Percentiles rank a stretch among this genome's conserved stretches.
Evolutionary conservation across 2,113 vertebrate species (phyloP).

Genomic region (Dendrocopos noguchii): DNA sequence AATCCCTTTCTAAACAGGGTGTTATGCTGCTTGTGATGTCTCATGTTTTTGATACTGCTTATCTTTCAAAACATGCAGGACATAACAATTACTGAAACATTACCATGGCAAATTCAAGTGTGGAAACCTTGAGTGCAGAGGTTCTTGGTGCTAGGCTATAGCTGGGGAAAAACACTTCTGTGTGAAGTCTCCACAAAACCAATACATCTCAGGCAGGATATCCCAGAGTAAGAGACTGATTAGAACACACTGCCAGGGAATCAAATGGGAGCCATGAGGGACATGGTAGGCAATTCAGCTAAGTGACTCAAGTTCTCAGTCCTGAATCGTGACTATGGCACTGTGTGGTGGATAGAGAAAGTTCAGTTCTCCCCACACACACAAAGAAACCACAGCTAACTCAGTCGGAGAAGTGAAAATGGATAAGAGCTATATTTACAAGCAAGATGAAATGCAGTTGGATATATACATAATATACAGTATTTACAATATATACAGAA

Average conservation of each 20-base stretch:
- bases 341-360: no score
- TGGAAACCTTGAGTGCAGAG: background rate
- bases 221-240: background rate
- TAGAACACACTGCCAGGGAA: no score
- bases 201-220: background rate
- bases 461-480: no score
- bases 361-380: no score
- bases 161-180: background rate
- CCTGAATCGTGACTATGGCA: background rate
- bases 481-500: no score
- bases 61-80: background rate
- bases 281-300: background rate
- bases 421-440: no score
- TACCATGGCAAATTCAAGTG: fast-evolving
- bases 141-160: background rate
- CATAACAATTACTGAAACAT: background rate
- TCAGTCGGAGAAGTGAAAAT: no score
- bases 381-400: no score
- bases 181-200: background rate
- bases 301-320: background rate
- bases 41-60: background rate
- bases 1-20: background rate
- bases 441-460: no score
- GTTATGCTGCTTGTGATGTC: background rate
- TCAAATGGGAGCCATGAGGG: background rate